Evolutionary conservation across 2,888 invertebrate genomes (phyloP).

Genomic region (Trileptium ribeirensis): DNA sequence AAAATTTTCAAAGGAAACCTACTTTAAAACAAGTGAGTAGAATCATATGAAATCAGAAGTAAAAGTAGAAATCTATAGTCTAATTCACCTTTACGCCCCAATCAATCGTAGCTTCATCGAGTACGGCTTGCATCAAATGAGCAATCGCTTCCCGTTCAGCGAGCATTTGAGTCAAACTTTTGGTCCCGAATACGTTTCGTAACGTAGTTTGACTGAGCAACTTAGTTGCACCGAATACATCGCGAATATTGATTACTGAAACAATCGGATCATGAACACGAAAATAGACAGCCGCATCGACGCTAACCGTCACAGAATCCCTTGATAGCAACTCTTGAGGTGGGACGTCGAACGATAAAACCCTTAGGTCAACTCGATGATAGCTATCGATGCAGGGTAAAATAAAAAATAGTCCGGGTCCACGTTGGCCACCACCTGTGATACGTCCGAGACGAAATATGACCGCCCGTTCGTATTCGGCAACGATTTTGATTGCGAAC

Average conservation of each 20-base stretch:
- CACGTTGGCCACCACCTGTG: slow-evolving; percentile 67
- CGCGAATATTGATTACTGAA: slow-evolving; percentile 55
- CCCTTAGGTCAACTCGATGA: slow-evolving; percentile 82
- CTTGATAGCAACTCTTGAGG: slow-evolving; percentile 66
- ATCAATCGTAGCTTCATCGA: slow-evolving; percentile 18
- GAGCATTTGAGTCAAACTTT: slow-evolving; percentile 89
- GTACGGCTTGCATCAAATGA: slow-evolving; percentile 5
- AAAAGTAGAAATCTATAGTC: no score
- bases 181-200: slow-evolving; percentile 65
- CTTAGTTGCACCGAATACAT: slow-evolving; percentile 80
- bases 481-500: slow-evolving; percentile 42
- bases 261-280: slow-evolving; percentile 47
- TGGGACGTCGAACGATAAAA: slow-evolving; percentile 87
- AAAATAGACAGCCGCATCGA: slow-evolving; percentile 51
- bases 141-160: slow-evolving; percentile 78
- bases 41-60: no score
- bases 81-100: slow-evolving; percentile 19
- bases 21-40: no score
- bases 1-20: no score
- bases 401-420: slow-evolving; percentile 82
- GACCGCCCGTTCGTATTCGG: slow-evolving; percentile 65
- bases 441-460: slow-evolving; percentile 78
- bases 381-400: slow-evolving; percentile 84
- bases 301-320: slow-evolving; percentile 55
- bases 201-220: slow-evolving; percentile 60